Conservation (phyloP, 2,113 vertebrate genomes). For the Actenoides lindsayi region DNA sequence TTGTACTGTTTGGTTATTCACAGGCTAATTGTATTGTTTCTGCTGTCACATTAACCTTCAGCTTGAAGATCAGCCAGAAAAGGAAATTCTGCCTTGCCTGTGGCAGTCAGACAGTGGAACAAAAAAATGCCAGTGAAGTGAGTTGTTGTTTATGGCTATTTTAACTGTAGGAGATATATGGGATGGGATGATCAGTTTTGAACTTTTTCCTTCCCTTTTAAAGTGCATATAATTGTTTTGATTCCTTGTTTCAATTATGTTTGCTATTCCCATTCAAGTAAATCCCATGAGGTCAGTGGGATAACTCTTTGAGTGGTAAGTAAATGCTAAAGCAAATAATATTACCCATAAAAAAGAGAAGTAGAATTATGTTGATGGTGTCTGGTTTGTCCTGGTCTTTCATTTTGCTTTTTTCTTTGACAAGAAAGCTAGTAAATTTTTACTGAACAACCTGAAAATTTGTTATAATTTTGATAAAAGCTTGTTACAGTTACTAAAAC, state of each 20-base stretch:
- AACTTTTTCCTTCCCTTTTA: conserved; percentile 23
- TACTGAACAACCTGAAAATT: neutral
- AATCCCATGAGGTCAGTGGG: neutral
- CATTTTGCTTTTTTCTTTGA: neutral
- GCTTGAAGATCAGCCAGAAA: conserved; percentile 70
- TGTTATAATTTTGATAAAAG: neutral
- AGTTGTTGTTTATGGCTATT: conserved; percentile 72
- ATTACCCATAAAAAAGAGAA: neutral
- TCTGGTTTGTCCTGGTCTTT: neutral
- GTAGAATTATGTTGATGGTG: neutral
- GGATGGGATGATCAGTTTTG: neutral
- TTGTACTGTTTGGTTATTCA: conserved; percentile 17
- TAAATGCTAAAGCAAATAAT: neutral
- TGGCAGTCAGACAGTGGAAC: conserved; percentile 66
- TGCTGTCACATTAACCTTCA: conserved; percentile 64
- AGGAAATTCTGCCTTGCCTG: conserved; percentile 56
- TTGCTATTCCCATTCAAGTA: neutral
- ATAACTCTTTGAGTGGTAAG: neutral
- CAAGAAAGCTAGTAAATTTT: neutral
- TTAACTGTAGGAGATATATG: conserved; percentile 2
- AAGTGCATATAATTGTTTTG: neutral
- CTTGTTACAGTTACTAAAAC: neutral
- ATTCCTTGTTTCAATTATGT: neutral
- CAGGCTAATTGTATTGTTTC: conserved; percentile 58
- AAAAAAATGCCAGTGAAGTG: conserved; percentile 79